Base-by-base conservation (phyloP, 1,140 invertebrate species). In the Papilio aristodemus region DNA sequence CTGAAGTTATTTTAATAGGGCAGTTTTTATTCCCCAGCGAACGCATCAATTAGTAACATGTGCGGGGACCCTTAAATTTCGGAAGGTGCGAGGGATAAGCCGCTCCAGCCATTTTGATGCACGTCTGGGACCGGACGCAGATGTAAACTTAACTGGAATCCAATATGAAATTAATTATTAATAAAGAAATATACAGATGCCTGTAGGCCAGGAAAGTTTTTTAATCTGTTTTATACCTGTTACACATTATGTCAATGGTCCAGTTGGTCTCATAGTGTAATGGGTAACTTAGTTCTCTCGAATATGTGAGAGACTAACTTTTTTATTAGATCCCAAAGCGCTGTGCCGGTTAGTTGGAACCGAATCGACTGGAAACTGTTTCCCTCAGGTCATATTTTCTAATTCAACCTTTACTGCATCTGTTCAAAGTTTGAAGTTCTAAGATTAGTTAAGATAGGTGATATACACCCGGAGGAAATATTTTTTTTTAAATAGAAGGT, bases 81-180 rank as follows among this genome's bases (percentile, higher is more conserved):
- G 22, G 46, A 54, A 54, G 46, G 46, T 54, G 46, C 46, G 46
- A 54, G 46, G 46, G 46, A 54, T 54, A 54, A 54, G 46, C 46
- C 46, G 19, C 46, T 10, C 8, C 46, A 17, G 46, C 46, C 46
- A 54, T 54, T 54, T 54, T 54, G 46, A 54, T 54, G 46, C 46
- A 54, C 46, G 46, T 54, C 46, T 54, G 46, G 46, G 46, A 50
- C 46, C 19, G 19, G 46, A 3, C 46, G 19, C 19, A 3, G 46
- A 50, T 50, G 46, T 22, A 50, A 22, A 50, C 14, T 50, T 50
- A 22, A 50, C 46, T 22, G 10, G 46, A 50, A 50, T 8, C 11
- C 9, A 11, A 22, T 13, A 50, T 3, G 3, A 50, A 50, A 50
- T 46, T 46, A 9, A 25, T 11, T 14, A 13, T 22, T 22, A 10